Evolutionary conservation across 1,140 invertebrate genomes (phyloP), one percentile per base, ranked within the genome.

Genomic region (Tribolium madens): DNA sequence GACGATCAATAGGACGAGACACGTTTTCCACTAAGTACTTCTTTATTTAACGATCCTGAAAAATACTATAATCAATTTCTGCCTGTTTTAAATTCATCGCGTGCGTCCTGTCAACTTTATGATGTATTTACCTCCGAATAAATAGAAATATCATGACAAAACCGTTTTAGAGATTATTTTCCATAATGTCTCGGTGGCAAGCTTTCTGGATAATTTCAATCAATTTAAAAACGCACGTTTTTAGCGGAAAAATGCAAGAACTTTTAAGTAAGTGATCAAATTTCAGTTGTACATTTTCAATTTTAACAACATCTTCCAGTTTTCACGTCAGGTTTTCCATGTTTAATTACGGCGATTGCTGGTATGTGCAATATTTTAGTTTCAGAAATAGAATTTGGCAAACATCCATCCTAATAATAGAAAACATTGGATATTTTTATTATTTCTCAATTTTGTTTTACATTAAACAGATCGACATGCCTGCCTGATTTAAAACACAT

Each of bases 11-110:
- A 64, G 3, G 26, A 33, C 4, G 26, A 5, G 17, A 26, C 57
- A 64, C 57, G 57, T 64, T 13, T 26, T 64, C 18, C 57, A 64
- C 57, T 33, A 64, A 64, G 57, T 64, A 64, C 57, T 33, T 26
- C 57, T 64, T 64, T 64, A 64, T 64, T 64, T 64, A 64, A 64
- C 57, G 57, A 64, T 64, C 57, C 57, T 64, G 57, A 64, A 64
- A 64, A 64, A 64, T 64, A 64, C 57, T 12, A 7, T 64, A 64
- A 64, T 64, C 57, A 64, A 64, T 64, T 64, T 64, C 57, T 26
- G n/a, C 21, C 57, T 64, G 57, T 64, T 64, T 64, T 64, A 64
- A 64, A 64, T 64, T 64, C 57, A 64, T 64, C 57, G 57, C 57
- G 57, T 64, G 57, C 57, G 31, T 64, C 57, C 57, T 64, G 57